These are phyloP conservation scores for Apostichopus leukothele DNA, from an alignment of 53 echinoderm and acorn worm species.

Conservation along the genomic window DNA sequence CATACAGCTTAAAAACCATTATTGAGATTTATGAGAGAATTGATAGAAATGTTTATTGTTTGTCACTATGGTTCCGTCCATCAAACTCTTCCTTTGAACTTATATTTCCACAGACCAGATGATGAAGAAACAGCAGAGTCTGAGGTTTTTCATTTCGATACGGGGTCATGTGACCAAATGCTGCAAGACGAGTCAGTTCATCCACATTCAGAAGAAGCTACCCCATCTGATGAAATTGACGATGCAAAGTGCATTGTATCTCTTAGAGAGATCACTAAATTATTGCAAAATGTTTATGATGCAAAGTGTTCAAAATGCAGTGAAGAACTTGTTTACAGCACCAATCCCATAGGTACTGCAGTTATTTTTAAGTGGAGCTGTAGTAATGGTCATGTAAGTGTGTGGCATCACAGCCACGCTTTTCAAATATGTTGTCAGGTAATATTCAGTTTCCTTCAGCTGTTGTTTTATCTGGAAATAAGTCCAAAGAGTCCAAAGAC, in stretches of 20 bases:
- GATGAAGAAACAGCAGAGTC: conserved; percentile 28
- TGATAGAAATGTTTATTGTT: no score
- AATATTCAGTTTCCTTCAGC: conserved; percentile 38
- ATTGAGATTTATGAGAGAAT: no score
- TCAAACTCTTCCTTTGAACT: not conserved
- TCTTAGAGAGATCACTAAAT: not conserved
- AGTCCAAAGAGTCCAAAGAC: conserved; percentile 19
- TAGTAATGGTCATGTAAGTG: conserved; percentile 8
- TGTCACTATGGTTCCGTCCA: no score
- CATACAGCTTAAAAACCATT: no score
- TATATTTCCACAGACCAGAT: no score
- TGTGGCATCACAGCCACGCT: conserved; percentile 28
- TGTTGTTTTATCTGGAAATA: conserved; percentile 16
- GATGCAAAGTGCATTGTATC: conserved; percentile 39
- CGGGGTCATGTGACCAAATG: not conserved
- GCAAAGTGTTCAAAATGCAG: conserved; percentile 2
- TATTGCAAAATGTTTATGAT: conserved; percentile 14
- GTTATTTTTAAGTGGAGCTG: conserved; percentile 25
- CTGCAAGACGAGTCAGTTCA: not conserved
- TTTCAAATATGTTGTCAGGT: conserved; percentile 18
- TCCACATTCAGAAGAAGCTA: no score
- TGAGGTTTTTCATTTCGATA: not conserved
- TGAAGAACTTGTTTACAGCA: not conserved
- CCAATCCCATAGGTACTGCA: conserved; percentile 22
- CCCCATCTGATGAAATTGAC: conserved; percentile 5